phyloP scores from a whole-genome alignment of 2,113 vertebrate species.

The Oncorhynchus nerka region DNA sequence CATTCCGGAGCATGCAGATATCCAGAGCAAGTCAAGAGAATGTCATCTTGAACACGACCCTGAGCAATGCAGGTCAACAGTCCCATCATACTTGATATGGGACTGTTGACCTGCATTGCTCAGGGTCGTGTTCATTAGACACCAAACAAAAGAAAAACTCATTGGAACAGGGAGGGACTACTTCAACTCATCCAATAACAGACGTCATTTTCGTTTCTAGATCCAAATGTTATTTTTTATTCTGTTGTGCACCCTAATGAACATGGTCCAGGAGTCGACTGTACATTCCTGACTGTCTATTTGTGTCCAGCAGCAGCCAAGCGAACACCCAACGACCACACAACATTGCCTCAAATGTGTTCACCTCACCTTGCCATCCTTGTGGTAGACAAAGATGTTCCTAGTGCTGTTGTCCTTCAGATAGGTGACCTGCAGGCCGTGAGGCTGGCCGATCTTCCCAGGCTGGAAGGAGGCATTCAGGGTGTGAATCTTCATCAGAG shows the following conservation, averaged over 20 bases:
- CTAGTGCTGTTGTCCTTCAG: slow-evolving; percentile 96
- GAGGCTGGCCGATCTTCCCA: slow-evolving; percentile 84
- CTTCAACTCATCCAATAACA: too few relatives aligned
- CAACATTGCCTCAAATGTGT: not conserved
- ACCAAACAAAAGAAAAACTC: too few relatives aligned
- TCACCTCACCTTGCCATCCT: slow-evolving; percentile 89
- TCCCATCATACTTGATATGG: too few relatives aligned
- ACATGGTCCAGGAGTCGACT: not conserved
- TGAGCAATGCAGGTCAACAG: too few relatives aligned
- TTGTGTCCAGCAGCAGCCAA: not conserved
- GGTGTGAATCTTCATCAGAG: slow-evolving; percentile 87
- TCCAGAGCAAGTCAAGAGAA: too few relatives aligned
- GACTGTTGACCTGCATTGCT: too few relatives aligned
- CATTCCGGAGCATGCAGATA: too few relatives aligned
- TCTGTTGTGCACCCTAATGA: not conserved
- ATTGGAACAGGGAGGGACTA: too few relatives aligned
- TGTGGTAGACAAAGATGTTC: slow-evolving; percentile 95
- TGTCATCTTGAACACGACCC: too few relatives aligned
- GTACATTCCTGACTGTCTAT: not conserved
- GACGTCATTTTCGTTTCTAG: too few relatives aligned
- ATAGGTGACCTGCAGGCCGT: slow-evolving; percentile 94
- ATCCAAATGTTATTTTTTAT: too few relatives aligned
- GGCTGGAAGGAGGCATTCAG: slow-evolving; percentile 95
- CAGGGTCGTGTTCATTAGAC: too few relatives aligned
- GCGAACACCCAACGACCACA: not conserved